Base-by-base conservation (phyloP, 2,797 vertebrate species). In the Pseudopleuronectes americanus region DNA sequence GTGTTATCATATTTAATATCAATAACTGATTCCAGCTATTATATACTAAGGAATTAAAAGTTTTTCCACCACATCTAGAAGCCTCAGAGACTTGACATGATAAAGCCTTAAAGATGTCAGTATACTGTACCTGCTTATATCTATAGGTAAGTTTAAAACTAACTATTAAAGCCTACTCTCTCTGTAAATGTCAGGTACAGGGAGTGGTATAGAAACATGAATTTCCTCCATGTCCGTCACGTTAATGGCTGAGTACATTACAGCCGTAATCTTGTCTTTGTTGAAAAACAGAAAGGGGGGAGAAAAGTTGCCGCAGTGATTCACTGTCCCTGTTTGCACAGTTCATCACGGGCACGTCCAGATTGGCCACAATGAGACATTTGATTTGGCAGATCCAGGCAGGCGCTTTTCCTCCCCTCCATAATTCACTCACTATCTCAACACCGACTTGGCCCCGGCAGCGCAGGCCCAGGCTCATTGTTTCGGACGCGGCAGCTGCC, bases 391-490 rank as follows among this genome's bases (percentile, higher is more conserved):
- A 80, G 77, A 85, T 71, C 64, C 64, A 61, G 71, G 64, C 83
- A 22, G 63, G 56, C 69, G 72, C 70, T 55, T 79, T 45, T 79
- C 86, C 87, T 75, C 49, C 74, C 74, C 68, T 49, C 73, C 59
- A 87, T 91, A 87, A 90, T 92, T 92, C 84, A 89, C 81, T 90
- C 90, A 67, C 75, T 92, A 85, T 90, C 90, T 86, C 26, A 70
- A 84, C 85, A 70, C 41, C 14, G 52, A 56, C 74, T 81, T 84
- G 85, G 84, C 85, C 85, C 26, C 10, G 17, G 43, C 28, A 64
- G 64, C 61, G 0, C 56, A 33, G 64, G 62, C 65, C 13, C 55
- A 55, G 58, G 21, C 70, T 83, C 77, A 88, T 89, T 92, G 91
- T 92, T 92, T 90, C 88, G 85, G 85, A 76, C 73, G 1, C 64